These are phyloP conservation scores for Bedellia somnulentella DNA, from an alignment of 2,888 invertebrate genomes.

Conservation along the genomic window DNA sequence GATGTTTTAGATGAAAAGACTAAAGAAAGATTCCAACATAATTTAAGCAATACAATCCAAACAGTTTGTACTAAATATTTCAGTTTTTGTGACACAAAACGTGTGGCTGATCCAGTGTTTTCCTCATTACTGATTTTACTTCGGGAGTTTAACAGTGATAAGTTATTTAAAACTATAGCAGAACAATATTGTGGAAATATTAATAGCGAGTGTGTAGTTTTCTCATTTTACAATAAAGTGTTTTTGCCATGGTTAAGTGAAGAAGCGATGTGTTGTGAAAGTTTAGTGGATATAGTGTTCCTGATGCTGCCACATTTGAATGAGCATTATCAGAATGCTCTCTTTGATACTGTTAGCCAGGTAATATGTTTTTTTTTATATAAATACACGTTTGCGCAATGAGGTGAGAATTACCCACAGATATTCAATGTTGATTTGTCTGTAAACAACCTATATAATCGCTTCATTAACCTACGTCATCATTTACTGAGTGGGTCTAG, in stretches of 20 bases:
- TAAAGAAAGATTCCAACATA: conserved; percentile 31
- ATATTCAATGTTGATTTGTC: too few species aligned
- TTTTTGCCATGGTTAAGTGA: conserved; percentile 50
- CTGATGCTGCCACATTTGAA: conserved; percentile 56
- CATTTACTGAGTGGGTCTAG: too few species aligned
- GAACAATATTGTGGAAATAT: conserved; percentile 18
- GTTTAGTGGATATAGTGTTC: conserved; percentile 66
- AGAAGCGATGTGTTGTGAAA: conserved; percentile 48
- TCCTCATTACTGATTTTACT: conserved; percentile 56
- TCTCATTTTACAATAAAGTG: conserved; percentile 28
- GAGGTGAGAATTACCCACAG: too few species aligned
- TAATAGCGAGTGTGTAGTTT: conserved; percentile 11
- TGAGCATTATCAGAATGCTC: conserved; percentile 49
- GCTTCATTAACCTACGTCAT: too few species aligned
- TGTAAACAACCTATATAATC: too few species aligned
- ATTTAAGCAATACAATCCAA: conserved; percentile 42
- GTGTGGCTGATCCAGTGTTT: conserved; percentile 39
- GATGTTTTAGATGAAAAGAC: conserved; percentile 9
- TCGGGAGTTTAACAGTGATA: conserved; percentile 54
- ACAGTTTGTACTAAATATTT: conserved; percentile 56
- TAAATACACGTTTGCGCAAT: too few species aligned
- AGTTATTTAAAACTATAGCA: conserved; percentile 47
- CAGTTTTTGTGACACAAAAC: conserved; percentile 42
- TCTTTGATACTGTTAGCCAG: conserved; percentile 59
- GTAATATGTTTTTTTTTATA: conserved; percentile 27